These are phyloP conservation scores for Caerostris extrusa DNA, from an alignment of 1,140 invertebrate species.

Conservation along the genomic window DNA sequence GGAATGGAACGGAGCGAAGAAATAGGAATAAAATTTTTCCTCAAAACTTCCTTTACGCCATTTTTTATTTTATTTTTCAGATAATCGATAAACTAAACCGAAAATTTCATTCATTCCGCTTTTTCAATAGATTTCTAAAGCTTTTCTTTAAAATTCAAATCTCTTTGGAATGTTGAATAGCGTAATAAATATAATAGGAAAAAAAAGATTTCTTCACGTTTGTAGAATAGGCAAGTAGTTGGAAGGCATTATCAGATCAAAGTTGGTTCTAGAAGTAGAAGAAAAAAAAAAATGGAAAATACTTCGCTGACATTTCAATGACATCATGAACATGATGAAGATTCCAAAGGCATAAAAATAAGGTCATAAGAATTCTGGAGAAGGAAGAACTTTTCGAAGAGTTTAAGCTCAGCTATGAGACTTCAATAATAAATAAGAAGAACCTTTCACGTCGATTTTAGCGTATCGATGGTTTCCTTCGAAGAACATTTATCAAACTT, in stretches of 20 bases:
- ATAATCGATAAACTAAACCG: constrained; percentile 19
- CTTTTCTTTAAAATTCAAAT: constrained; percentile 20
- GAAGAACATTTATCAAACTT: too few relatives aligned
- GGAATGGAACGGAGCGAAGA: background rate
- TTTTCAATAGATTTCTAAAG: constrained; percentile 6
- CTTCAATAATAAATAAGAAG: too few relatives aligned
- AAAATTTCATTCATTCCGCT: constrained; percentile 6
- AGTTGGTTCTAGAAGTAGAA: background rate
- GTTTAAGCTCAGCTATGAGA: background rate
- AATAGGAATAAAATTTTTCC: background rate
- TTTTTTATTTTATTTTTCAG: background rate
- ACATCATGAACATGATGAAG: constrained; percentile 18
- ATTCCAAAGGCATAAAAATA: constrained; percentile 9
- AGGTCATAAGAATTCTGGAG: constrained; percentile 15
- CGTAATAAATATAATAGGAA: constrained; percentile 11
- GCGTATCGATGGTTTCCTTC: too few relatives aligned
- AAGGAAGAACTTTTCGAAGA: background rate
- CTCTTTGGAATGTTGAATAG: background rate
- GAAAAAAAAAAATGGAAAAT: background rate
- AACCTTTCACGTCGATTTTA: too few relatives aligned
- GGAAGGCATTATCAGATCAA: constrained; percentile 23
- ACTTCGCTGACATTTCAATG: constrained; percentile 7
- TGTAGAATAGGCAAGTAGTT: background rate
- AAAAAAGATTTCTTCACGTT: constrained; percentile 14
- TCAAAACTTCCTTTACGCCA: background rate